A percentile compares a stretch with the other conserved stretches of the same genome.
Conservation (phyloP, 2,797 vertebrate genomes). For the Vipera latastei region DNA sequence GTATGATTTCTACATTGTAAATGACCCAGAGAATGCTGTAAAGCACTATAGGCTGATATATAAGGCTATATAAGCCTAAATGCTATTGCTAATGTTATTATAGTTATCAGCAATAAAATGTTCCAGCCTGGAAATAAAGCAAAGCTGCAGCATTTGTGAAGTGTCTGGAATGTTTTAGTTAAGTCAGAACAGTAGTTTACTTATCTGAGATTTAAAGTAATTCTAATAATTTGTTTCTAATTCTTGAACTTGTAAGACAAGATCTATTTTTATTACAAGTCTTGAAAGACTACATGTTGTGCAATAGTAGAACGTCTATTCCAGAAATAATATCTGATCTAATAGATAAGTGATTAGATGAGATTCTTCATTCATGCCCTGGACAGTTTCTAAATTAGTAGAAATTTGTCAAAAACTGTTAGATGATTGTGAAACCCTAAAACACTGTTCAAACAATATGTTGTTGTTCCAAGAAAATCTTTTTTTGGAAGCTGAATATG, state of each 20-base stretch:
- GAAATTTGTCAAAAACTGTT: neutral
- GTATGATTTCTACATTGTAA: neutral
- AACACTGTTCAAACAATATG: neutral
- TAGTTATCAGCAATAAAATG: neutral
- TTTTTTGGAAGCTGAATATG: neutral
- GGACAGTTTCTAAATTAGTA: neutral
- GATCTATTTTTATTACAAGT: neutral
- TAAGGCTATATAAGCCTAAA: neutral
- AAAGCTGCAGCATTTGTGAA: neutral
- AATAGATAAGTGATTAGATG: neutral
- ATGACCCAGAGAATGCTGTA: neutral
- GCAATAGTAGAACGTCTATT: neutral
- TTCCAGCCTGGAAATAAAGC: neutral
- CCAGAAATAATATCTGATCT: neutral
- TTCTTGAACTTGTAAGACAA: neutral
- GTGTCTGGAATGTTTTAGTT: neutral
- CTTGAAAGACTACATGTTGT: neutral
- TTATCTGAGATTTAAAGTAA: neutral
- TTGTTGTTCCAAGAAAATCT: neutral
- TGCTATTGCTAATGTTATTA: neutral
- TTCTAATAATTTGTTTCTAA: neutral
- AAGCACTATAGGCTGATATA: neutral
- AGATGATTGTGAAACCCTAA: neutral
- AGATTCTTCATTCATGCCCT: neutral
- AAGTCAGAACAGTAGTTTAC: neutral